Evolutionary conservation across 1,140 invertebrate genomes (phyloP).

Genomic region (Chrysomallon squamiferum): DNA sequence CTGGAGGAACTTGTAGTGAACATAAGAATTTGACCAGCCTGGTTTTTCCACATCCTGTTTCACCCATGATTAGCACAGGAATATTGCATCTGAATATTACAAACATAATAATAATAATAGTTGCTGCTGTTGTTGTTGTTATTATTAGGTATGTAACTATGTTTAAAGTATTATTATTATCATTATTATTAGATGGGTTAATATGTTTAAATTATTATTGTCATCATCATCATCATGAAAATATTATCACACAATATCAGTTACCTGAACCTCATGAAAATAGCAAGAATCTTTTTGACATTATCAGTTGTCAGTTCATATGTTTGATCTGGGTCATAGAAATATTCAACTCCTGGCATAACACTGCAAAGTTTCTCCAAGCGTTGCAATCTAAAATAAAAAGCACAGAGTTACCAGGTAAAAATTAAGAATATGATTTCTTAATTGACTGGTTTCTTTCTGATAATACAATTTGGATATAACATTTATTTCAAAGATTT

Average conservation of each 20-base stretch:
- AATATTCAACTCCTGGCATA: conserved; percentile 35
- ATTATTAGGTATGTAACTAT: too few relatives aligned
- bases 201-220: too few relatives aligned
- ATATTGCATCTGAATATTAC: conserved; percentile 48
- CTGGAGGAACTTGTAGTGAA: conserved; percentile 34
- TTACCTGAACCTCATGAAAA: conserved; percentile 56
- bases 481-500: too few relatives aligned
- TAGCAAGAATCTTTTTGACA: conserved; percentile 55
- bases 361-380: conserved; percentile 38
- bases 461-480: not conserved
- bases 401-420: not conserved
- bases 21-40: conserved; percentile 53
- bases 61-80: conserved; percentile 59
- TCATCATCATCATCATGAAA: not conserved
- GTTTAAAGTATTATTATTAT: too few relatives aligned
- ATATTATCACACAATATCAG: not conserved
- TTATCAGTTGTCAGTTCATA: conserved; percentile 56
- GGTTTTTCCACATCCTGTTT: conserved; percentile 61
- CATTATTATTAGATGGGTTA: too few relatives aligned
- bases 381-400: conserved; percentile 11
- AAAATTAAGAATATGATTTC: not conserved
- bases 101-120: not conserved
- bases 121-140: not conserved
- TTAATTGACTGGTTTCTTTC: not conserved
- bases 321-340: conserved; percentile 43